Evolutionary conservation across 2,888 invertebrate species (phyloP), one percentile per base, ranked within the genome.

Genomic region (Cantharis flavilabris): DNA sequence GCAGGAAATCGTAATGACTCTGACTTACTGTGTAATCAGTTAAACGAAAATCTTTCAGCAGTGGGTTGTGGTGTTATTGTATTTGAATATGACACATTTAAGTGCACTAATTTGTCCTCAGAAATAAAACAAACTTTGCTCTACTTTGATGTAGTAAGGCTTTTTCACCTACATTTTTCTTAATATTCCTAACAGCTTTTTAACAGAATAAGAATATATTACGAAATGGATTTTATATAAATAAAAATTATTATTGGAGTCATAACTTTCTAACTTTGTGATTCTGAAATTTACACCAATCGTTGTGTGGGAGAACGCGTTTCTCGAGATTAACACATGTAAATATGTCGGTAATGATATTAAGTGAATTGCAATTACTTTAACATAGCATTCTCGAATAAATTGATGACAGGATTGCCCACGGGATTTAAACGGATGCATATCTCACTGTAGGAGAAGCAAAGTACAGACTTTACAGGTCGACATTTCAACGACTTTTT

Each of bases 21-120:
- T 73, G 16, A 70, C 62, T 73, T 73, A 63, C 26, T 30, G 10
- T 63, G 70, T 69, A 73, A 69, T 70, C 30, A 62, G 26, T 20
- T 67, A 64, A 72, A 63, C 14, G 23, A 23, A 69, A 69, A 69
- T 14, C 23, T 69, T 69, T 72, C 28, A 64, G 28, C 49, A n/a
- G 49, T 72, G 63, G 72, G 28, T 69, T 69, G 49, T 72, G 49
- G 33, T 33, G 65, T 20, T 69, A 69, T 62, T 18, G 23, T 73
- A 73, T 69, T 33, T 69, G 14, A 20, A 49, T 30, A 72, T 30
- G 28, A 49, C 63, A 73, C 23, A 62, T 76, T 73, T 73, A 76
- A 76, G 76, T 76, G 76, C 76, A 76, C 76, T 73, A 76, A 76
- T 76, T 76, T 76, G 76, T 76, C 76, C 73, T 14, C 70, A 62